Evolutionary conservation across 2,113 vertebrate species (phyloP), one percentile per base, ranked within the genome.

Genomic region (Hemicordylus capensis): DNA sequence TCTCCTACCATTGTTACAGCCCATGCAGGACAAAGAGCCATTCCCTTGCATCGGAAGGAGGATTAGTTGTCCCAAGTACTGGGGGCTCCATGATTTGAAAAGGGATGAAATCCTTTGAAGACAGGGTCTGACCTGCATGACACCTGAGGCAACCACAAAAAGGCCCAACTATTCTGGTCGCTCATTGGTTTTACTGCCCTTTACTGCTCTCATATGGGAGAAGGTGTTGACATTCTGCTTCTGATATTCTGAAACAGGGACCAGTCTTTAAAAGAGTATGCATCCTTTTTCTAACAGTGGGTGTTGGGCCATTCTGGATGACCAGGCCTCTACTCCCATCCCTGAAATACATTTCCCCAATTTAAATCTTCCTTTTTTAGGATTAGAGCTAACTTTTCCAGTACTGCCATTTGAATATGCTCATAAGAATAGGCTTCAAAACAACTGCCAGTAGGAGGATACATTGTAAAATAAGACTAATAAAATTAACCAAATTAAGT

Each of bases 381-480:
- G 79, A 28, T 69, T 6, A 6, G 10, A 63, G 54, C 51, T 80
- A 85, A 84, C 66, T 78, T 46, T 78, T 19, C 51, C 63, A 63
- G 78, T 34, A 82, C 46, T 44, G 10, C 88, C 82, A 89, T 76
- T 6, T 54, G 15, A 79, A 91, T 85, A 79, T 76, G 89, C 82
- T 89, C 89, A 51, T 92, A n/a, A 85, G 85, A 87, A 24, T 83
- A 83, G 34, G 54, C 31, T 89, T 90, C 11, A 87, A 69, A 81
- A 87, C 69, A 22, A 2, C 58, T 85, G 84, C 80, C 59, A 88
- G 81, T 4, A 74, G 89, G 90, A 86, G 77, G 89, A 88, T 89
- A 90, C 86, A 85, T 81, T n/a, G n/a, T n/a, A n/a, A n/a, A n/a
- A n/a, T n/a, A n/a, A n/a, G n/a, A n/a, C n/a, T n/a, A n/a, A n/a